phyloP scores from a whole-genome alignment of 2,113 vertebrate genomes.

The Phodopus roborovskii region DNA sequence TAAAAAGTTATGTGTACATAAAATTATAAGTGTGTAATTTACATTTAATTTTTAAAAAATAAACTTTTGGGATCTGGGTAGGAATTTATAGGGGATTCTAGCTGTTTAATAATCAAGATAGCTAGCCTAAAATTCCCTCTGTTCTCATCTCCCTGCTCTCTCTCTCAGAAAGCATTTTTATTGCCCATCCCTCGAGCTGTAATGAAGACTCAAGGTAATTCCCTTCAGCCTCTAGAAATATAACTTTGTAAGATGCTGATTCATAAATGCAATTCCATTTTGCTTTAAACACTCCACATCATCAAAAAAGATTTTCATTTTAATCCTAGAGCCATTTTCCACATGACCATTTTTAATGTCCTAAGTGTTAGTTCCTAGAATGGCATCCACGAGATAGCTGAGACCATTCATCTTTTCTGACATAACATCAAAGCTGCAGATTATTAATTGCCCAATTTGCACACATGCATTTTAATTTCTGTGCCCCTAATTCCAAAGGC shows the following conservation, averaged over 20 bases:
- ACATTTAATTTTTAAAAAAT: neutral
- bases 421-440: neutral
- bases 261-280: neutral
- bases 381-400: neutral
- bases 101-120: neutral
- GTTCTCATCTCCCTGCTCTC: neutral
- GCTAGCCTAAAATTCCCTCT: neutral
- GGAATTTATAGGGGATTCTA: neutral
- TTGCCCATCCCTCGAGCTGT: neutral
- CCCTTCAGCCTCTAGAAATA: conserved; percentile 35
- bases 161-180: neutral
- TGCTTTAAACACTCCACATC: neutral
- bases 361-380: neutral
- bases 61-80: neutral
- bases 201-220: neutral
- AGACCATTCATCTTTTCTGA: conserved; percentile 28
- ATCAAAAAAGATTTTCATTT: conserved; percentile 43
- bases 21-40: conserved; percentile 7
- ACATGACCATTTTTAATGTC: conserved; percentile 32
- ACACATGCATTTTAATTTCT: conserved; percentile 18
- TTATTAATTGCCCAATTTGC: neutral
- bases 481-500: neutral
- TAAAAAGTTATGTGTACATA: neutral
- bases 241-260: neutral
- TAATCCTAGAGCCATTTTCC: conserved; percentile 44